Evolutionary conservation across 2,888 invertebrate species (phyloP), one percentile per base, ranked within the genome.

Genomic region (Anarsia innoxiella): DNA sequence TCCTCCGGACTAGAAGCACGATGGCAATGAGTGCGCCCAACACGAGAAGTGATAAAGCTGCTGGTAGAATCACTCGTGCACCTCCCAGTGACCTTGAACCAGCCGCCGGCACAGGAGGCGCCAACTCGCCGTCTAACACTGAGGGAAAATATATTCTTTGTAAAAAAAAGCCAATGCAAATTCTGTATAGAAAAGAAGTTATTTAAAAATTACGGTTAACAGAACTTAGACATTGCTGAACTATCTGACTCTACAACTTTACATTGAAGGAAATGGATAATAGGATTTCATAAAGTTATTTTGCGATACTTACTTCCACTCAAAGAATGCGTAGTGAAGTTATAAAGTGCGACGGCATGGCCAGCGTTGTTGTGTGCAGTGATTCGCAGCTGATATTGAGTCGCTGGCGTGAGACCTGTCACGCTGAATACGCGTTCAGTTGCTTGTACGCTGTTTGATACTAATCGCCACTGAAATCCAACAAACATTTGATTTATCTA

Each of bases 341-440:
- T 94, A 65, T 94, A 95, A 8, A 93, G 82, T 0, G 93, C 93
- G 31, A 90, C 88, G 1, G 93, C 93, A 44, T 92, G 92, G 0
- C 95, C 95, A 0, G 95, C 95, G 69, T 94, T 94, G 72, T 95
- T 95, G 66, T 93, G 91, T 0, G 95, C 94, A 1, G 91, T 91
- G 43, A 93, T 91, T 45, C 89, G 88, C 4, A 93, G 78, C 55
- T 90, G 89, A 65, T 93, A 93, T 56, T 90, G 90, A 0, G 91
- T 90, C 28, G 91, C 92, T 0, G 95, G 91, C 42, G 89, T 87
- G 16, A 95, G 83, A 35, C 93, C 93, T 23, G 89, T 87, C 39
- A 95, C 90, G 51, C 93, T 93, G 73, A 91, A 93, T 27, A 93
- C 92, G 38, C 94, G 88, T 59, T 94, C 94, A 0, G 91, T 91